Conservation (phyloP, 2,888 invertebrate genomes). For the Tachystola acroxantha region DNA sequence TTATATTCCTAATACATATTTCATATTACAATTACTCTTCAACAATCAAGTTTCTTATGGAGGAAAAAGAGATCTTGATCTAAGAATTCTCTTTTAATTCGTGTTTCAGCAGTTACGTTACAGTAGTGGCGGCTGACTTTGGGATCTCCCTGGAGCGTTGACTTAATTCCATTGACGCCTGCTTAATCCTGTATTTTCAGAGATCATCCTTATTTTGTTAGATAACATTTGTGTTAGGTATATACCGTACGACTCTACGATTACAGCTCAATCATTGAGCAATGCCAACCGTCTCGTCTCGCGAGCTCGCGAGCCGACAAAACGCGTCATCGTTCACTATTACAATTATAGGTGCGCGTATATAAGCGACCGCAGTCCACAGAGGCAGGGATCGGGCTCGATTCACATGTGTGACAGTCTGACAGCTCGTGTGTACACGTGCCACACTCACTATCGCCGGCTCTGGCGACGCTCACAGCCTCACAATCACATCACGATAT, state of each 20-base stretch:
- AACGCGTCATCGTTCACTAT: constrained; percentile 74
- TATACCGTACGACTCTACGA: constrained; percentile 39
- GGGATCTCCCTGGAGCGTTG: no score
- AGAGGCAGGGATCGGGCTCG: constrained; percentile 67
- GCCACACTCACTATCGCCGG: constrained; percentile 38
- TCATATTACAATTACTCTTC: no score
- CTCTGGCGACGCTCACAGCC: constrained; percentile 44
- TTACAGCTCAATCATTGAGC: constrained; percentile 76
- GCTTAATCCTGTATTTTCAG: no score
- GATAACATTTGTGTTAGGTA: not conserved
- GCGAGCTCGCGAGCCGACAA: constrained; percentile 73
- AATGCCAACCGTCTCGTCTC: constrained; percentile 76
- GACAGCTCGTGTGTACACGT: constrained; percentile 42
- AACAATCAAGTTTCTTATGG: no score
- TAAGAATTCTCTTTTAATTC: no score
- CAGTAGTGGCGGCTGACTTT: no score
- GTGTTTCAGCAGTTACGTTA: no score
- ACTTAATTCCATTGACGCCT: no score
- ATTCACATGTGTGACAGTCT: constrained; percentile 52
- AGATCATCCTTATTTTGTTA: not conserved
- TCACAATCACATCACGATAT: constrained; percentile 49
- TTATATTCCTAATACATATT: no score
- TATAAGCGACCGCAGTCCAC: constrained; percentile 56
- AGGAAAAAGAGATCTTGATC: no score
- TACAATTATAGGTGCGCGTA: constrained; percentile 72